Base-by-base conservation (phyloP, 2,888 invertebrate species). In the Stramonita haemastoma region DNA sequence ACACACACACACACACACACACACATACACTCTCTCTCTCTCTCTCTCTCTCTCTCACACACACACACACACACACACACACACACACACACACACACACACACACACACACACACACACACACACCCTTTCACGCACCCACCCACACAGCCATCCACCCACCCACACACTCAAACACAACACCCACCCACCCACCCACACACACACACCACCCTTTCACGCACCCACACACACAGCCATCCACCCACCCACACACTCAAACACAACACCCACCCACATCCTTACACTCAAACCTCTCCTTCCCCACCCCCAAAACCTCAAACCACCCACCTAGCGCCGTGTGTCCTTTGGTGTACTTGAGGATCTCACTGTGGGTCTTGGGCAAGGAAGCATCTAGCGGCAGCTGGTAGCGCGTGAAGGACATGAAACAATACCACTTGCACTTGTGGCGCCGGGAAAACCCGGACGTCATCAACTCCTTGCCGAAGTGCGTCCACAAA, bases 361-460 rank as follows among this genome's bases (percentile, higher is more conserved):
- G 92, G 57, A 96, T 95, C 87, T 96, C 96, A 83, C 94, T 93
- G 91, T 96, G 96, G 29, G 94, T 95, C 91, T 93, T 94, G 22
- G 96, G 93, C 97, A 96, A 60, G 97, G 97, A 95, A 97, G 90
- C 93, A 26, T 91, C 91, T 19, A 90, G 87, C 56, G 94, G 94
- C 11, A 97, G 97, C 93, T 97, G 96, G 96, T 98, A 98, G 93
- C 97, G 97, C 0, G 98, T 98, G 95, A 98, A 98, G 0, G 98
- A 98, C 92, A 99, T 97, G 95, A 99, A 98, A 0, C 98, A 98
- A 90, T 99, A 97, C 96, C 98, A 99, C 96, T 99, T 99, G 92
- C 97, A 97, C 79, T 92, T 90, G 36, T 94, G 93, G 92, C 97
- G 97, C 91, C 97, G 97, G 0, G 90, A 73, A 88, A 95, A 94